phyloP scores from a whole-genome alignment of 2,113 vertebrate species.

The Aegotheles bennettii region DNA sequence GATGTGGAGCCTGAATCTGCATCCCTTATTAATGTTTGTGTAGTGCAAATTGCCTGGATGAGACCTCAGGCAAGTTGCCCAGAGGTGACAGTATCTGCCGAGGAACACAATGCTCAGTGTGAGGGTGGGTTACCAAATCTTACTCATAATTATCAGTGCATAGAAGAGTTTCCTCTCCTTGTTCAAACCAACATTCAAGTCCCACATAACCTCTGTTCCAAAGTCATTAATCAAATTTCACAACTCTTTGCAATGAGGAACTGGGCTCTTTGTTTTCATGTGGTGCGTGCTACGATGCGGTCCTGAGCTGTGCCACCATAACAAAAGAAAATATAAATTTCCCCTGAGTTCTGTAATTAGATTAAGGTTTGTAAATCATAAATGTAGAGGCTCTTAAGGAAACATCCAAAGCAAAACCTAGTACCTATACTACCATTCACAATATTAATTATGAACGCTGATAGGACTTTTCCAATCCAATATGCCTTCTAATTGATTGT shows the following conservation, averaged over 20 bases:
- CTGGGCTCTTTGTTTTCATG: background rate
- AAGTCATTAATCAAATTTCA: background rate
- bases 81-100: background rate
- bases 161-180: background rate
- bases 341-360: conserved; percentile 50
- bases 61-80: background rate
- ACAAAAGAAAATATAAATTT: background rate
- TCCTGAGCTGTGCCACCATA: background rate
- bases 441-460: background rate
- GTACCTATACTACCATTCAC: background rate
- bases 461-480: background rate
- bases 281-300: background rate
- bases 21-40: background rate
- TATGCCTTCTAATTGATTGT: background rate
- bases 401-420: background rate
- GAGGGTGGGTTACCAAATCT: accelerated
- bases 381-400: background rate
- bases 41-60: no score
- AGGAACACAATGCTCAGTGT: background rate
- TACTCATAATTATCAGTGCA: background rate
- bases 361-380: background rate
- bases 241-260: background rate
- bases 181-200: background rate
- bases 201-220: background rate
- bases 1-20: background rate